Conservation (phyloP, 2,113 vertebrate genomes). For the Chloropsis cyanopogon region DNA sequence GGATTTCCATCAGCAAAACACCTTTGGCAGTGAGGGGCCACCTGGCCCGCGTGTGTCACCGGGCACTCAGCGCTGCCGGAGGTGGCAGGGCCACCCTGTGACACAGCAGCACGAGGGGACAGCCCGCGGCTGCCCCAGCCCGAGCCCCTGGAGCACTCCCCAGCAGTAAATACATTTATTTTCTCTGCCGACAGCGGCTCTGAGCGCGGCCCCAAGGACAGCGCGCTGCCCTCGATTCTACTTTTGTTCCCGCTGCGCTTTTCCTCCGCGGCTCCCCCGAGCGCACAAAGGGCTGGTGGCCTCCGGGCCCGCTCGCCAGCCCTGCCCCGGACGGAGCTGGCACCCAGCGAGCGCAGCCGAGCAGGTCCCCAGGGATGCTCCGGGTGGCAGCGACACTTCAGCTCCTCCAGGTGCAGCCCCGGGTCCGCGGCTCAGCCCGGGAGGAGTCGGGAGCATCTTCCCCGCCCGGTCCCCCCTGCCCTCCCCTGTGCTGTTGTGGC, state of each 20-base stretch:
- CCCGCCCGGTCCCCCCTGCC: neutral
- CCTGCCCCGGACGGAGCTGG: neutral
- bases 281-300: neutral
- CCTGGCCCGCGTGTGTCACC: rapidly evolving
- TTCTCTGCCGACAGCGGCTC: neutral
- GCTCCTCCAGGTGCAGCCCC: neutral
- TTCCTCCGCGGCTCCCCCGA: neutral
- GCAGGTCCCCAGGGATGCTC: neutral
- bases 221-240: neutral
- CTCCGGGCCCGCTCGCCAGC: neutral
- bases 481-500: neutral
- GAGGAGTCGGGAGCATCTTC: neutral
- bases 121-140: neutral
- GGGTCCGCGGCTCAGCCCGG: neutral
- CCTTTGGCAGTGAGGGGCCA: rapidly evolving
- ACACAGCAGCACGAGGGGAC: neutral
- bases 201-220: neutral
- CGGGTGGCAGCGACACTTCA: rapidly evolving
- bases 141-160: neutral
- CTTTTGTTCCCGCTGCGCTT: neutral
- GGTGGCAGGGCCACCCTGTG: neutral
- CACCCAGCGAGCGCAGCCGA: rapidly evolving
- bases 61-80: rapidly evolving
- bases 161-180: neutral
- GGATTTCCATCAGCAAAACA: neutral